Evolutionary conservation across 2,797 vertebrate species (phyloP).

Genomic region (Arnoldichthys spilopterus): DNA sequence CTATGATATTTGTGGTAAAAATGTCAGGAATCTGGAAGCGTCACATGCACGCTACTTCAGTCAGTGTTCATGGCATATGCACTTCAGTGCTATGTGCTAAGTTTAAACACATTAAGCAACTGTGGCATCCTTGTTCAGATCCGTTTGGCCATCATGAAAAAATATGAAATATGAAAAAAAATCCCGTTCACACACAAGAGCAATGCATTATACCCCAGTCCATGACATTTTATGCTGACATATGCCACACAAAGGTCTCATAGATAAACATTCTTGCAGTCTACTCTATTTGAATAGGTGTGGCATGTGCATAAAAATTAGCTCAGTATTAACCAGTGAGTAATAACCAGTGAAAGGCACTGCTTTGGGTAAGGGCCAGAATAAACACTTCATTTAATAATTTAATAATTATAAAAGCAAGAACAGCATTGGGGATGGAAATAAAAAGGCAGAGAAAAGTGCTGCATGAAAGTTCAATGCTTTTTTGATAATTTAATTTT

Average conservation of each 20-base stretch:
- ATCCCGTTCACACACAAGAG: conserved; percentile 4
- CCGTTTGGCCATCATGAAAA: neutral
- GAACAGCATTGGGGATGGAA: neutral
- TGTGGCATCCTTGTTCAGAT: conserved; percentile 37
- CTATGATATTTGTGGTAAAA: no score
- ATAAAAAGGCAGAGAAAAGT: neutral
- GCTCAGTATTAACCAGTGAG: no score
- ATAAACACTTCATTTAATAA: neutral
- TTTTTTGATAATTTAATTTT: no score
- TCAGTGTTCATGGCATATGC: no score
- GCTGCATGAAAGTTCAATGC: neutral
- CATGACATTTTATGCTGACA: neutral
- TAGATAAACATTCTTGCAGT: neutral
- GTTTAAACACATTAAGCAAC: no score
- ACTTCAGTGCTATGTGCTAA: no score
- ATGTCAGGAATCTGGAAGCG: no score
- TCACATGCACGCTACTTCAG: no score
- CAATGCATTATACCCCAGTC: neutral
- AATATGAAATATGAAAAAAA: neutral
- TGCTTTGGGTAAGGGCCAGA: neutral
- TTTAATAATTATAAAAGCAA: conserved; percentile 6
- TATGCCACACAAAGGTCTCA: neutral
- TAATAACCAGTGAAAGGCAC: neutral
- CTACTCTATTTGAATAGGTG: conserved; percentile 32
- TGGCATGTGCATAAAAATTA: conserved; percentile 15